These are phyloP conservation scores for Loris lydekkerianus DNA, from an alignment of 2,797 vertebrate species.

Conservation along the genomic window DNA sequence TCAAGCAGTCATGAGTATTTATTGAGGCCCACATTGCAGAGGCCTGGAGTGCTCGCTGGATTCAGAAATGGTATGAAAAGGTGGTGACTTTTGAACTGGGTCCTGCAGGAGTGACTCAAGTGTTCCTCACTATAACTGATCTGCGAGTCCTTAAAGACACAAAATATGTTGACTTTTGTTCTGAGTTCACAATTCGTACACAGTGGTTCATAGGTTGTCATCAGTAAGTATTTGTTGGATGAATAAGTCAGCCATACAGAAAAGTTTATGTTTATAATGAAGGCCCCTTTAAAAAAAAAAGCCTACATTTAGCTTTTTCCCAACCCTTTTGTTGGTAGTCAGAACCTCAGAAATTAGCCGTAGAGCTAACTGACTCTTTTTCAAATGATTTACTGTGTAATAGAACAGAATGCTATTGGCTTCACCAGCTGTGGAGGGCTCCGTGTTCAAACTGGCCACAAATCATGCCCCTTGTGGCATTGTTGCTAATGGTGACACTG, in stretches of 20 bases:
- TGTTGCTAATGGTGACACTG: neutral
- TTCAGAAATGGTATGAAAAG: constrained; percentile 22
- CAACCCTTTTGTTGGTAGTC: neutral
- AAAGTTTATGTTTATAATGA: constrained; percentile 47
- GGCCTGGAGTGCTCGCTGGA: neutral
- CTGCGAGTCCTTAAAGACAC: neutral
- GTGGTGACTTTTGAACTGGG: neutral
- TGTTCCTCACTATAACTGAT: neutral
- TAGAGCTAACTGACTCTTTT: neutral
- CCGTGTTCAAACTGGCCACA: constrained; percentile 9
- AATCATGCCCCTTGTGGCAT: neutral
- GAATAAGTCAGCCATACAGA: neutral
- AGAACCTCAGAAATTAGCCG: constrained; percentile 37
- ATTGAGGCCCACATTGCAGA: neutral
- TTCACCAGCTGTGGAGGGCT: constrained; percentile 1
- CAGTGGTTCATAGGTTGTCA: neutral
- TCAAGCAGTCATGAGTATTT: constrained; percentile 9
- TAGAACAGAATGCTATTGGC: neutral
- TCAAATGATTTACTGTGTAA: neutral
- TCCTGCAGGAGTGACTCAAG: neutral
- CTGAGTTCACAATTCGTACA: neutral
- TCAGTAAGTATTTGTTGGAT: constrained; percentile 7
- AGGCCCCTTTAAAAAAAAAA: neutral
- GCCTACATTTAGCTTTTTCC: neutral
- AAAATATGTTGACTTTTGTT: neutral